phyloP scores from a whole-genome alignment of 2,888 invertebrate genomes.

The Osedax fenrisi region DNA sequence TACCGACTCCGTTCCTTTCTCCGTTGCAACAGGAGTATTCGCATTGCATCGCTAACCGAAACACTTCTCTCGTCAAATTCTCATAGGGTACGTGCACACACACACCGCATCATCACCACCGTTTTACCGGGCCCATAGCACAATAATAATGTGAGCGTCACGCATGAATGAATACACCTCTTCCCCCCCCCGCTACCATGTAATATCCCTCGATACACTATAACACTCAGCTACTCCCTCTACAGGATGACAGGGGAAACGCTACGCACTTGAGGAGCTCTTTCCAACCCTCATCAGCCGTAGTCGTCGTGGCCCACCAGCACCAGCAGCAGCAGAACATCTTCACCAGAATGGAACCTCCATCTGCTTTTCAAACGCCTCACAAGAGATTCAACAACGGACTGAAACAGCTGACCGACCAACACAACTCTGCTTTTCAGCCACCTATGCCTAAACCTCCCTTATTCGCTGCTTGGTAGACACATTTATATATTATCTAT shows the following conservation, averaged over 20 bases:
- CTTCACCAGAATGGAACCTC: conserved; percentile 36
- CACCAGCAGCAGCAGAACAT: conserved; percentile 34
- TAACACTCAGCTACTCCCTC: no score
- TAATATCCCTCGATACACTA: no score
- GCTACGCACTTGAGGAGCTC: not conserved
- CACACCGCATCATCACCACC: no score
- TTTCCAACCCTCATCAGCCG: not conserved
- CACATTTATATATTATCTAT: no score
- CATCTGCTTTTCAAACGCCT: conserved; percentile 46
- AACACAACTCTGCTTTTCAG: conserved; percentile 43
- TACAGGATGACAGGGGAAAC: not conserved
- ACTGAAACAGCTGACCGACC: conserved; percentile 43
- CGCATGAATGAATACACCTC: no score
- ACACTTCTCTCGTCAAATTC: conserved; percentile 25
- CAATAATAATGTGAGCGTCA: no score
- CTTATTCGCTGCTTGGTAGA: conserved; percentile 43
- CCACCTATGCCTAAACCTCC: conserved; percentile 49
- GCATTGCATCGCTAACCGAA: conserved; percentile 31
- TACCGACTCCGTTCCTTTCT: conserved; percentile 42
- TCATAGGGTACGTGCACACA: no score
- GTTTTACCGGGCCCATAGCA: no score
- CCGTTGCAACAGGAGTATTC: conserved; percentile 45
- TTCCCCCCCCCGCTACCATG: no score
- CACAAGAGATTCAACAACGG: conserved; percentile 42
- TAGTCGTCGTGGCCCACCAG: not conserved